Base-by-base conservation (phyloP, 2,888 invertebrate genomes). In the Cyclophora albipunctata region DNA sequence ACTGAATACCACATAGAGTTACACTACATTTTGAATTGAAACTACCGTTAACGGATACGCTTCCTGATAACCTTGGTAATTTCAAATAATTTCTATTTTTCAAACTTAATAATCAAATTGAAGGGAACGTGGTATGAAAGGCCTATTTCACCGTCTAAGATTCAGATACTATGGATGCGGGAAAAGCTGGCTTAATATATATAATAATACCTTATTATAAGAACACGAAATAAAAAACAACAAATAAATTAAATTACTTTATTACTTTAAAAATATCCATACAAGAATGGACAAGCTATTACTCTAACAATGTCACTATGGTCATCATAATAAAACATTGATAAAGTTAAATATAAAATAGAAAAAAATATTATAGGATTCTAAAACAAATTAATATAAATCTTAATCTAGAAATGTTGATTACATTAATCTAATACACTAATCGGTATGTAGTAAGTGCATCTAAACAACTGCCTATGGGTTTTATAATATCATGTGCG, bases 331-430 rank as follows among this genome's bases (percentile, higher is more conserved):
- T 78, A 84, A 83, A 77, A 84, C 84, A 86, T 78, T 78, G 75
- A 59, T 69, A 73, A 78, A 82, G 77, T 64, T 64, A 73, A 75
- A 76, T 79, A 78, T 78, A 69, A 75, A 80, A 81, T 81, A 82
- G 77, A 86, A 83, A 86, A 81, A 80, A 73, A 37, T 69, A 73
- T 78, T 78, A 74, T 72, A 78, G 69, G 75, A 71, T 73, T 77
- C 81, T 77, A 76, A 73, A 69, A 76, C 71, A 71, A 75, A 77
- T 69, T 75, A 73, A 71, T 70, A 77, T 79, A 83, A 71, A 62
- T 61, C 77, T 80, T 79, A 79, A 44, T 51, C 71, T 79, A 77
- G 66, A 73, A 20, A 20, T 20, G 20, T 20, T 63, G 85, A 80
- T 84, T 85, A 86, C 67, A 84, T 78, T 70, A 76, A 58, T 73